phyloP scores from a whole-genome alignment of 1,140 invertebrate genomes.

The Conus ventricosus region DNA sequence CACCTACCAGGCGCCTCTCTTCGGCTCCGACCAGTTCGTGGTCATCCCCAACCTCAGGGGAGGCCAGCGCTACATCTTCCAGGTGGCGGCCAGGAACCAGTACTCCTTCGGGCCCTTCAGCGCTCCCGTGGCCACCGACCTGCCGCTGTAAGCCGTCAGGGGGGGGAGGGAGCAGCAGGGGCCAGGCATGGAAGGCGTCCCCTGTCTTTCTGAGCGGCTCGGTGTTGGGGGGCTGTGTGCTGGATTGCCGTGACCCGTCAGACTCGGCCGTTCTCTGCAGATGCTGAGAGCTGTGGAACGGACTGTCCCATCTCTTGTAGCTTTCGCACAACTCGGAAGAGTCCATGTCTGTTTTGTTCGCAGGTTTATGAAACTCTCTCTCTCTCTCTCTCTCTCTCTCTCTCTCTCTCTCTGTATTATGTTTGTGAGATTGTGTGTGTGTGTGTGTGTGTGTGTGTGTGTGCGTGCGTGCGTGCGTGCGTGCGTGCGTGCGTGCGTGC shows the following conservation, averaged over 20 bases:
- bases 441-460: constrained; percentile 15
- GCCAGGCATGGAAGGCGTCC: too few species aligned
- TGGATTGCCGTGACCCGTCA: too few species aligned
- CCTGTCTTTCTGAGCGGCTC: too few species aligned
- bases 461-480: neutral
- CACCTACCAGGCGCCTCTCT: constrained; percentile 27
- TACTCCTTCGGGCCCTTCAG: constrained; percentile 16
- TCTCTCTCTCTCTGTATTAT: neutral
- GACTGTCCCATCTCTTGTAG: too few species aligned
- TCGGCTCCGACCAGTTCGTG: constrained; percentile 25
- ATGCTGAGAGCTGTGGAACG: neutral
- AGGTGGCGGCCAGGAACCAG: constrained; percentile 25
- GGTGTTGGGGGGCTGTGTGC: too few species aligned
- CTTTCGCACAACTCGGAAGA: too few species aligned
- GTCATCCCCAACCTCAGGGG: constrained; percentile 27
- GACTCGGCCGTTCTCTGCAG: too few species aligned
- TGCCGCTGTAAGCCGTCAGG: neutral
- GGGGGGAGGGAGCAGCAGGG: neutral
- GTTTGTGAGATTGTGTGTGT: neutral
- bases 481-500: neutral
- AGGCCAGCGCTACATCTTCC: constrained; percentile 24
- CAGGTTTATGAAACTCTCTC: too few species aligned
- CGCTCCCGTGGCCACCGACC: neutral
- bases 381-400: too few species aligned
- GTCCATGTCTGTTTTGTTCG: too few species aligned